phyloP scores from a whole-genome alignment of 2,888 invertebrate species.

The Noctua janthe region DNA sequence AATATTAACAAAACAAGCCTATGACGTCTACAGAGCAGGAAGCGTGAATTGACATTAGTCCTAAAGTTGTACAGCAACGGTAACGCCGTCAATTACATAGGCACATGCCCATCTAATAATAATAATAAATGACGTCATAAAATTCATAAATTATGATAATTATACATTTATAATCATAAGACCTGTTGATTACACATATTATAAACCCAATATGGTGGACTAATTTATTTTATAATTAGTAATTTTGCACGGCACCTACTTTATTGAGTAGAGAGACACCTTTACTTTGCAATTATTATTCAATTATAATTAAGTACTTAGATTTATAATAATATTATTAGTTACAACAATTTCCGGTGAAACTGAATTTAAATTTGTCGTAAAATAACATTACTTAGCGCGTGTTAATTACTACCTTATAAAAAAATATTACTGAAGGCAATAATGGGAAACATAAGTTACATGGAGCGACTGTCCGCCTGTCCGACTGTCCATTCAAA shows the following conservation, averaged over 20 bases:
- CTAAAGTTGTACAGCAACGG: background rate
- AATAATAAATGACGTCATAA: constrained; percentile 11
- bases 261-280: background rate
- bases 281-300: background rate
- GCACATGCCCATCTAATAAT: too few relatives aligned
- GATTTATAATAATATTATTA: background rate
- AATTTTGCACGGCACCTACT: background rate
- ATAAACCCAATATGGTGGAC: background rate
- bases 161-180: constrained; percentile 11
- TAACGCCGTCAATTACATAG: background rate
- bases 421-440: background rate
- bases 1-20: constrained; percentile 35
- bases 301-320: background rate
- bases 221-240: constrained; percentile 22
- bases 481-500: background rate
- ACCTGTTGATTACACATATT: constrained; percentile 10
- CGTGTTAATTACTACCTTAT: background rate
- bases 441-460: background rate
- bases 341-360: background rate
- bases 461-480: too few relatives aligned
- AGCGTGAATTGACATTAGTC: background rate
- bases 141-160: background rate
- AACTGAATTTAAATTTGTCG: background rate
- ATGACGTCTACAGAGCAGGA: constrained; percentile 51
- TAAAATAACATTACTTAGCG: background rate